phyloP scores from a whole-genome alignment of 2,888 invertebrate genomes.

The Scaptomyza polygonia region DNA sequence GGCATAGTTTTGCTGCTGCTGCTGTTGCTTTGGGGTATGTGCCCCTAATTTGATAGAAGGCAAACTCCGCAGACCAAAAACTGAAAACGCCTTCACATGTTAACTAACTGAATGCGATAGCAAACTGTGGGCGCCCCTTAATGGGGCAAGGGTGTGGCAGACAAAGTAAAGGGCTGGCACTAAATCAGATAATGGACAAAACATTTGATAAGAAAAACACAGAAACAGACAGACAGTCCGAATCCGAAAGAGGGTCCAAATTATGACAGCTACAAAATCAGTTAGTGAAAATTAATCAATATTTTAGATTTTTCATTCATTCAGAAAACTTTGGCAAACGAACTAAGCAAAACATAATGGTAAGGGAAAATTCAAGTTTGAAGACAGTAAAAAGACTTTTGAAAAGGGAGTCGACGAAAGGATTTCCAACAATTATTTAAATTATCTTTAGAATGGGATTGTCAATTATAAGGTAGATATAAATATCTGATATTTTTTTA shows the following conservation, averaged over 20 bases:
- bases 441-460: too few species aligned
- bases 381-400: too few species aligned
- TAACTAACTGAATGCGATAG: conserved; percentile 50
- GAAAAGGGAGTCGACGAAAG: too few species aligned
- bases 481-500: too few species aligned
- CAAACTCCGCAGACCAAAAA: conserved; percentile 19
- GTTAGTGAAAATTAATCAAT: conserved; percentile 18
- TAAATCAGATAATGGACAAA: conserved; percentile 54
- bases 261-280: conserved; percentile 41
- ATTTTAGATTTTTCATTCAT: background rate
- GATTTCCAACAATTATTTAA: too few species aligned
- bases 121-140: conserved; percentile 6
- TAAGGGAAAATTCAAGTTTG: too few species aligned
- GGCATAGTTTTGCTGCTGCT: conserved; percentile 61
- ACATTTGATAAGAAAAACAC: conserved; percentile 37
- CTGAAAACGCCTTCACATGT: conserved; percentile 45
- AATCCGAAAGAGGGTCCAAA: background rate
- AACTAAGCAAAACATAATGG: too few species aligned
- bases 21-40: conserved; percentile 52
- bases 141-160: conserved; percentile 22
- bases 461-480: too few species aligned
- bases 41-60: conserved; percentile 68
- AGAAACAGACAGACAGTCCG: background rate
- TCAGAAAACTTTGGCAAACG: too few species aligned
- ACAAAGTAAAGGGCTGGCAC: conserved; percentile 25